These are phyloP conservation scores for Protobothrops mucrosquamatus DNA, from an alignment of 2,113 vertebrate genomes.

Conservation along the genomic window DNA sequence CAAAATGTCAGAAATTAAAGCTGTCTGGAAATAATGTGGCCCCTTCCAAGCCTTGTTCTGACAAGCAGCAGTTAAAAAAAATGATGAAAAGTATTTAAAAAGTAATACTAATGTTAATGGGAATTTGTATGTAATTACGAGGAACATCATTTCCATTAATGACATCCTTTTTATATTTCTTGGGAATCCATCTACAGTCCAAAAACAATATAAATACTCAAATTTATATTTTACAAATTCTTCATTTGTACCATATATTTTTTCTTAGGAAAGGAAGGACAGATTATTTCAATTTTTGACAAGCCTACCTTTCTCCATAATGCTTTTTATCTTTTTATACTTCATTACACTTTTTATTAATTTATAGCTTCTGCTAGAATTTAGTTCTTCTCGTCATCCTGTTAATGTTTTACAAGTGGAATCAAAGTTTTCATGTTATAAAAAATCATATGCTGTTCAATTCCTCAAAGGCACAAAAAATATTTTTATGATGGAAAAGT, in stretches of 20 bases:
- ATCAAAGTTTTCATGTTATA: background rate
- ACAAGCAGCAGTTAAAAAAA: slow-evolving; percentile 23
- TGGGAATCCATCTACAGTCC: background rate
- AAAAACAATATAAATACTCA: background rate
- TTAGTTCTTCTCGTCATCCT: background rate
- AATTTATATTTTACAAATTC: background rate
- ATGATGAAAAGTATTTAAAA: slow-evolving; percentile 18
- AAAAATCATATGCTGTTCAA: background rate
- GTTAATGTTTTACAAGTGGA: background rate
- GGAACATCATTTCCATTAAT: background rate
- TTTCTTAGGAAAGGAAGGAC: background rate
- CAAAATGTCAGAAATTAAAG: background rate
- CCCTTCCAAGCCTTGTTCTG: background rate
- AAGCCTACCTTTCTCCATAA: background rate
- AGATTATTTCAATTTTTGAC: background rate
- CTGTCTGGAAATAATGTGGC: background rate
- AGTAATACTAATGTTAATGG: slow-evolving; percentile 16
- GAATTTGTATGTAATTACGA: background rate
- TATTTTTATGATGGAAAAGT: background rate
- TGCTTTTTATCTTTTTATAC: background rate
- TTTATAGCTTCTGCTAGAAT: background rate
- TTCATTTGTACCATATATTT: too few relatives aligned
- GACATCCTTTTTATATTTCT: background rate
- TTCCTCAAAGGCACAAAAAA: background rate
- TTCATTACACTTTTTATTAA: background rate